phyloP scores from a whole-genome alignment of 2,888 invertebrate species.

The Harpalus rubripes region DNA sequence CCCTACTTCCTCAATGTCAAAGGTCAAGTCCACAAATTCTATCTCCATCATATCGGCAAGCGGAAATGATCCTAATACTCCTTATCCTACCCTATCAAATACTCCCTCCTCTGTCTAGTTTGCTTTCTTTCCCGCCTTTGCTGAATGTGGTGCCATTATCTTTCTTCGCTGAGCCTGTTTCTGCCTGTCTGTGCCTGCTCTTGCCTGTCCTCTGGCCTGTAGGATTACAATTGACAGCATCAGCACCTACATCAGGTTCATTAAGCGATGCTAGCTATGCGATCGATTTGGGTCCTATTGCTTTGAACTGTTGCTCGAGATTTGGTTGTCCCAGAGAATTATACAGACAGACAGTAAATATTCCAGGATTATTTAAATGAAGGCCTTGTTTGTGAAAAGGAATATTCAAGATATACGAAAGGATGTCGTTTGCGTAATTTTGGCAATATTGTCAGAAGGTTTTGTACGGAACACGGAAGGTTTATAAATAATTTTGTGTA shows the following conservation, averaged over 20 bases:
- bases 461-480: not conserved
- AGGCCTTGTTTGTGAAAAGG: constrained; percentile 7
- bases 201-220: constrained; percentile 20
- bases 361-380: constrained; percentile 1
- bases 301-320: constrained; percentile 42
- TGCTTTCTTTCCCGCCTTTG: constrained; percentile 39
- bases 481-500: not conserved
- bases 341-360: not conserved
- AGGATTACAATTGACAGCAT: constrained; percentile 33
- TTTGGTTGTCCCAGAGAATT: not conserved
- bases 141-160: constrained; percentile 13
- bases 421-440: not conserved
- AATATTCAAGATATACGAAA: constrained; percentile 19
- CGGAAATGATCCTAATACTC: not conserved
- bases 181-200: not conserved
- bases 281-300: constrained; percentile 14
- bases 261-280: constrained; percentile 16
- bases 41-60: not conserved
- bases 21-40: not conserved
- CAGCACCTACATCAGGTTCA: constrained; percentile 43
- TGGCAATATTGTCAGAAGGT: not conserved
- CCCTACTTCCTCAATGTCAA: not conserved
- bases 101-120: constrained; percentile 20
- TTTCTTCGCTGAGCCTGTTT: not conserved
- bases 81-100: constrained; percentile 8